Percentiles rank a stretch among this genome's conserved stretches.
Evolutionary conservation across 92 coral and sea anemone species (phyloP).

Genomic region (Palythoa grandiflora): DNA sequence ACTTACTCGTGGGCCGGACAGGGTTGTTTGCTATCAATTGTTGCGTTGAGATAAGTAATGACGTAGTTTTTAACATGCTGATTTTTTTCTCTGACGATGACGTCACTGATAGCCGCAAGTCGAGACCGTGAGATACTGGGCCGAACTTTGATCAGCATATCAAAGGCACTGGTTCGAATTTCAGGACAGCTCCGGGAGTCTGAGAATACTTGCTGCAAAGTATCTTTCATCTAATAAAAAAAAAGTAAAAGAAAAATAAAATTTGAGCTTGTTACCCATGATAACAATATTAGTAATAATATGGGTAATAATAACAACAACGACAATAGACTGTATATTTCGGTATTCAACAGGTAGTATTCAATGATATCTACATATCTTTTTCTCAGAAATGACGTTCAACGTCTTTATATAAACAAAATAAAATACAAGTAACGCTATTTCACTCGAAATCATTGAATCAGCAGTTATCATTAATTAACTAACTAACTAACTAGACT

Average conservation of each 20-base stretch:
- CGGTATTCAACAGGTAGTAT: too few species aligned
- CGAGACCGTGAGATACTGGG: constrained; percentile 46
- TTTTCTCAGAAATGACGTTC: too few species aligned
- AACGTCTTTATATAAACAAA: too few species aligned
- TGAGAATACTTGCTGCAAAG: constrained; percentile 45
- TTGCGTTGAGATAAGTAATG: constrained; percentile 38
- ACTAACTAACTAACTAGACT: too few species aligned
- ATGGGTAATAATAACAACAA: too few species aligned
- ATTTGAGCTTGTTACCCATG: neutral
- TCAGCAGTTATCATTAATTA: too few species aligned
- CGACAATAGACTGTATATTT: too few species aligned
- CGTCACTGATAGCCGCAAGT: constrained; percentile 5
- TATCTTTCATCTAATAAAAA: constrained; percentile 39
- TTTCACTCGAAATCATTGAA: too few species aligned
- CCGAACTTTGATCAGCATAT: constrained; percentile 47
- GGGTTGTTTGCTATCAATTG: constrained; percentile 20
- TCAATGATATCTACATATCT: too few species aligned
- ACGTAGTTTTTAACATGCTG: constrained; percentile 59
- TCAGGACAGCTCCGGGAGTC: constrained; percentile 53
- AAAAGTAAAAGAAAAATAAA: neutral
- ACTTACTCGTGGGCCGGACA: constrained; percentile 51
- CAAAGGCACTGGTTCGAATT: constrained; percentile 61
- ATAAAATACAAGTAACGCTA: too few species aligned
- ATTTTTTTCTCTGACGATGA: constrained; percentile 39
- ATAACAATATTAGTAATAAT: too few species aligned